phyloP scores from a whole-genome alignment of 2,888 invertebrate genomes.

The Agrotis puta region DNA sequence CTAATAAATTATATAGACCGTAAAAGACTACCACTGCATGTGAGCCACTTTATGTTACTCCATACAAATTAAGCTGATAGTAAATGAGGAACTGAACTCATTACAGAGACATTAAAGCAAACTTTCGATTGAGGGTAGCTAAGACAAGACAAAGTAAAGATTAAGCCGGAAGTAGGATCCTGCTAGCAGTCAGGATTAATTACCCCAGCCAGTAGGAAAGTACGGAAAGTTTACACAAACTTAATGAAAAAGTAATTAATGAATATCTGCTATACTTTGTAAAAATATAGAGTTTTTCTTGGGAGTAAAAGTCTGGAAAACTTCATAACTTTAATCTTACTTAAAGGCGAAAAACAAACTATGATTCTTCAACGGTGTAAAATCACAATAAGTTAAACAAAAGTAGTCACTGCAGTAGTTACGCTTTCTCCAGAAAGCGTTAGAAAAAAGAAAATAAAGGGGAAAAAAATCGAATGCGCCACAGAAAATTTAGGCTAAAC shows the following conservation, averaged over 20 bases:
- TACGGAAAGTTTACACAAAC: conserved; percentile 40
- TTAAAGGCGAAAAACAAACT: neutral
- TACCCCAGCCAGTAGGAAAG: conserved; percentile 28
- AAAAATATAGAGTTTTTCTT: conserved; percentile 5
- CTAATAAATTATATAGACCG: conserved; percentile 6
- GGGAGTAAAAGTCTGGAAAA: conserved; percentile 2
- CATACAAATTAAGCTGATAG: conserved; percentile 25
- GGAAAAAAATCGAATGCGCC: conserved; percentile 27
- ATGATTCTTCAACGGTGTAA: neutral
- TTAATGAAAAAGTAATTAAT: conserved; percentile 52
- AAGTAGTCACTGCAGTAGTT: neutral
- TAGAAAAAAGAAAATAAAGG: conserved; percentile 10
- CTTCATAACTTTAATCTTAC: neutral
- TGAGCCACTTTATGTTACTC: conserved; percentile 2
- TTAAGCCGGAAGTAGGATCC: conserved; percentile 48
- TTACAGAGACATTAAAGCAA: conserved; percentile 40
- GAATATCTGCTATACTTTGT: conserved; percentile 20
- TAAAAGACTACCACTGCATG: neutral
- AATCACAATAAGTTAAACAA: conserved; percentile 4
- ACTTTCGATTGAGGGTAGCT: conserved; percentile 43
- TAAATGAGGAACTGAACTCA: conserved; percentile 33
- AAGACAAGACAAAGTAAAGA: conserved; percentile 53
- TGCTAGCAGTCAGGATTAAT: conserved; percentile 58
- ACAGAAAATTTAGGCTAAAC: conserved; percentile 38
- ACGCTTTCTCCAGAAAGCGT: neutral